Conservation (phyloP, 1,140 invertebrate genomes). For the Temnothorax longispinosus region DNA sequence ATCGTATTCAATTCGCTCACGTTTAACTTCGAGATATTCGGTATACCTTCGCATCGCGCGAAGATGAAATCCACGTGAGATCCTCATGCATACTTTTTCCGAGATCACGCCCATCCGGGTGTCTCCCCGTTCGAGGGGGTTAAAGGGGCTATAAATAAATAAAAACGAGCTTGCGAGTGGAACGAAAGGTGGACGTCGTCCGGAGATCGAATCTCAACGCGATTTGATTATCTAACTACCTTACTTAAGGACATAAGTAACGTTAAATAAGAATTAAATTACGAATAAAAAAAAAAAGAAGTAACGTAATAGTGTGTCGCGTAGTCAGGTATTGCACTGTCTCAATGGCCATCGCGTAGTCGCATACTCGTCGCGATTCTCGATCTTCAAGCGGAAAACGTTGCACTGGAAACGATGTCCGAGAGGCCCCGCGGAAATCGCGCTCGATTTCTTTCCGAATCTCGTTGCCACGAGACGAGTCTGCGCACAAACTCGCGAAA, state of each 20-base stretch:
- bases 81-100: not conserved
- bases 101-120: not conserved
- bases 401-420: not conserved
- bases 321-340: constrained; percentile 66
- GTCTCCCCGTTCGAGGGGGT: not conserved
- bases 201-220: constrained; percentile 20
- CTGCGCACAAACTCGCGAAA: not conserved
- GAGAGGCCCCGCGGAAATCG: not conserved
- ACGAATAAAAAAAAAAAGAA: constrained; percentile 17
- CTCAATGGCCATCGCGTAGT: constrained; percentile 30
- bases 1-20: not conserved
- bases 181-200: constrained; percentile 12
- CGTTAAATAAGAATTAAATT: constrained; percentile 54
- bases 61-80: not conserved
- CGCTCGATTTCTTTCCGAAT: not conserved
- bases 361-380: not conserved
- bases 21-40: constrained; percentile 18
- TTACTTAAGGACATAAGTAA: constrained; percentile 20
- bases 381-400: not conserved
- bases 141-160: constrained; percentile 57
- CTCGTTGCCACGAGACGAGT: not conserved
- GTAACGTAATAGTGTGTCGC: constrained; percentile 18
- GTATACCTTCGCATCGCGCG: not conserved
- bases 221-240: constrained; percentile 35
- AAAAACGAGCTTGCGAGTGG: constrained; percentile 32